Evolutionary conservation across 2,888 invertebrate genomes (phyloP), one percentile per base, ranked within the genome.

Genomic region (Nasonovia ribisnigri): DNA sequence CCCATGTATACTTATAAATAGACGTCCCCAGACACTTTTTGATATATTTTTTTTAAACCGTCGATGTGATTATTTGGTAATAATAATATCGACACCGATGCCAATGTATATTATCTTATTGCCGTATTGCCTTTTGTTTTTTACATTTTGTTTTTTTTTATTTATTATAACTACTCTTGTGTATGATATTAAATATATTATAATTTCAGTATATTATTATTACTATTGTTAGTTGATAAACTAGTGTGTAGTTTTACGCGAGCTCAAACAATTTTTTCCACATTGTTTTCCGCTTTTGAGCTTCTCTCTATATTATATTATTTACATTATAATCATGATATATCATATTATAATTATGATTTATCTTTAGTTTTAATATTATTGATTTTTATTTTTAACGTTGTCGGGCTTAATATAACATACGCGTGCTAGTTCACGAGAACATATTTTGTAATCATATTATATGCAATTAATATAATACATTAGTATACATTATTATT

Each of bases 401-500:
- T 36, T 77, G 20, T 77, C 6, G 77, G 77, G 77, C 36, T 77
- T 77, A 77, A 36, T 77, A 20, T 77, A 36, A 77, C 77, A 77
- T 20, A 77, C 77, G 77, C 36, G 36, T 77, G 36, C 16, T 5
- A 77, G 36, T 77, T 77, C 20, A 8, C 77, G 77, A 77, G 20
- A 77, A 77, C 16, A 77, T 77, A 77, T 77, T 77, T 36, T 86
- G 29, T 46, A 46, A 43, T 43, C 13, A 13, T 86, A 29, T 29
- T 36, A n/a, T 36, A 77, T 77, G 10, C 6, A 57, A 57, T 57
- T 26, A 57, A 26, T 57, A 57, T 26, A 26, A 0, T 57, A 46
- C 46, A 86, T 86, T 43, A 86, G 86, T 86, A 86, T n/a, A 86
- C 86, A 86, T 86, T 86, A 84, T 42, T 36, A 43, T 84, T 84